These are phyloP conservation scores for Dioctria rufipes DNA, from an alignment of 2,888 invertebrate species.

Conservation along the genomic window DNA sequence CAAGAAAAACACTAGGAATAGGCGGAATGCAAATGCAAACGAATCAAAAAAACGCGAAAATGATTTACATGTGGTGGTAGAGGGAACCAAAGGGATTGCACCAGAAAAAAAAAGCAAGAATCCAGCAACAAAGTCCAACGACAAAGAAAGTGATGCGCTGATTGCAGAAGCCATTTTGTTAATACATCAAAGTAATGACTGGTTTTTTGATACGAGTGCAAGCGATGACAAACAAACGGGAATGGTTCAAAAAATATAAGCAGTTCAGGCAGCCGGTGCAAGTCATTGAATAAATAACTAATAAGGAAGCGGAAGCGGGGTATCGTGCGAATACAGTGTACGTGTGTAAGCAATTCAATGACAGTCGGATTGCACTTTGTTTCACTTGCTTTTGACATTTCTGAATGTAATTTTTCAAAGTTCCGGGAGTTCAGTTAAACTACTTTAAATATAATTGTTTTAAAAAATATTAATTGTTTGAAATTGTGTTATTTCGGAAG, in stretches of 20 bases:
- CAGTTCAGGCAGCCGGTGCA: neutral
- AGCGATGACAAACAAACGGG: constrained; percentile 56
- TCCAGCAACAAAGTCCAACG: neutral
- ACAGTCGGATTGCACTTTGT: no score
- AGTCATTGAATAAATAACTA: no score
- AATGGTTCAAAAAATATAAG: constrained; percentile 44
- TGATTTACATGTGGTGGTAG: constrained; percentile 60
- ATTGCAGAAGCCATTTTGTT: neutral
- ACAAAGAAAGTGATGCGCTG: no score
- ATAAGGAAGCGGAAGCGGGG: no score
- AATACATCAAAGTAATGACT: constrained; percentile 27
- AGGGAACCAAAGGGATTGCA: constrained; percentile 60
- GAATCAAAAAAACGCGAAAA: constrained; percentile 8
- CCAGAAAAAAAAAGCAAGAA: constrained; percentile 45
- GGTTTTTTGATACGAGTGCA: constrained; percentile 59
- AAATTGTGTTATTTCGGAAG: no score
- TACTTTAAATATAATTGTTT: no score
- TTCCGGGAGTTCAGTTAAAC: no score
- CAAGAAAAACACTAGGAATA: neutral
- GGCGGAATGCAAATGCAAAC: constrained; percentile 16
- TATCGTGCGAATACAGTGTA: no score
- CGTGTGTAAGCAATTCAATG: no score
- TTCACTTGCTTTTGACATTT: no score
- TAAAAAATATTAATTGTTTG: no score
- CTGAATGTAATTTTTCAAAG: no score